Conservation (phyloP, 2,888 invertebrate species). For the Drosophila borealis region DNA sequence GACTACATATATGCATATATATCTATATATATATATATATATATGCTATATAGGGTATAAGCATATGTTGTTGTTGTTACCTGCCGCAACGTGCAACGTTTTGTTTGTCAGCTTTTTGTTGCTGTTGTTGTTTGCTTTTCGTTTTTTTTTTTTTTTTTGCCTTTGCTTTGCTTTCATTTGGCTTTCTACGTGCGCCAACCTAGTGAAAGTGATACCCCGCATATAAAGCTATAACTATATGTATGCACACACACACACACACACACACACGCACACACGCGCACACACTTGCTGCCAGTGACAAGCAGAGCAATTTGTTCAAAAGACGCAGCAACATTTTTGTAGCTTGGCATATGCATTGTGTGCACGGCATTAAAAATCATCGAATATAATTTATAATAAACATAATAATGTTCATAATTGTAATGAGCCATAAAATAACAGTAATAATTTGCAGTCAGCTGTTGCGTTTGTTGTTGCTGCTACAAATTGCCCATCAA, state of each 20-base stretch:
- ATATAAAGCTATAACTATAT: constrained; percentile 31
- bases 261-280: constrained; percentile 3
- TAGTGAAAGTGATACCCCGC: constrained; percentile 71
- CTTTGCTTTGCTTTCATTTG: constrained; percentile 72
- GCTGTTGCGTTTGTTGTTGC: constrained; percentile 25
- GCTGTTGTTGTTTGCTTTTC: constrained; percentile 25
- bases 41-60: constrained; percentile 16
- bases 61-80: constrained; percentile 22
- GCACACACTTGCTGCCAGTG: constrained; percentile 47
- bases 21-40: constrained; percentile 5
- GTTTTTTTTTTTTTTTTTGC: constrained; percentile 1
- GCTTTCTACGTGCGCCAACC: constrained; percentile 74
- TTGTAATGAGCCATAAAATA: constrained; percentile 59
- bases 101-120: constrained; percentile 26
- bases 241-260: constrained; percentile 12
- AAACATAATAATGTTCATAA: constrained; percentile 64
- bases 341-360: constrained; percentile 39
- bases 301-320: constrained; percentile 67
- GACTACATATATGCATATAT: background rate
- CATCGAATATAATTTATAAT: constrained; percentile 32
- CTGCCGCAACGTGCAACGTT: constrained; percentile 53
- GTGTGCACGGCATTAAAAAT: constrained; percentile 45
- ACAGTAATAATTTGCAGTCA: constrained; percentile 51
- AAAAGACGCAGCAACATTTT: constrained; percentile 28
- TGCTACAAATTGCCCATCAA: constrained; percentile 72